Base-by-base conservation (phyloP, 2,797 vertebrate genomes). In the Petrocephalus schoutedeni region DNA sequence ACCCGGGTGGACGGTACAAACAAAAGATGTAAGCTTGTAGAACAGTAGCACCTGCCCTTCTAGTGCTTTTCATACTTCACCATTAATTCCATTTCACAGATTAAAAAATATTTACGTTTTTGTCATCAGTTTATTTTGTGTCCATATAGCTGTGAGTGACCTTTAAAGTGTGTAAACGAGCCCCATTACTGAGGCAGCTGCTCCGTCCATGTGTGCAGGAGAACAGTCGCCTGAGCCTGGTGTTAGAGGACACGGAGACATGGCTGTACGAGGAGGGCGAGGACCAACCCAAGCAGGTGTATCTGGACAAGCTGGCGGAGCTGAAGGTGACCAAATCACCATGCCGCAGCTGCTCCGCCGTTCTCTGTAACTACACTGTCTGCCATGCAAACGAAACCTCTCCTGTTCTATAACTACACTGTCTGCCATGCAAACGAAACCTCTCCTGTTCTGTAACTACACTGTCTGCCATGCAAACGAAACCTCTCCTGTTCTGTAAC, bases 221-320 rank as follows among this genome's bases (percentile, higher is more conserved):
- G 90, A 95, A 96, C 86, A 97, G 92, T 90, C 96, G 95, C 86
- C 93, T 99, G 89, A 94, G 96, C 1, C 92, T 98, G 90, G 99
- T 97, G 94, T 95, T 99, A 89, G 98, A 99, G 91, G 97, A 99
- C 90, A 98, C 97, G 10, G 98, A 99, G 90, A 98, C 94, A 58
- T 99, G 98, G 98, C 92, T 99, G 89, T 99, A 99, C 92, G 98
- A 99, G 89, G 98, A 99, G 67, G 98, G 98, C 87, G 98, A 99
- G 94, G 98, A 99, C 93, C 97, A 99, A 92, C 96, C 96, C 91
- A 99, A 99, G 89, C 98, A 99, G 94, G 96, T 99, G 90, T 99
- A 99, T 93, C 97, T 99, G 4, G 97, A 99, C 93, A 99, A 98
- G 92, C 86, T 99, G 91, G 90, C 94, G n/a, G 98, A 99, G 77